Evolutionary conservation across 1,140 invertebrate species (phyloP).

Genomic region (Drosophila biarmipes): DNA sequence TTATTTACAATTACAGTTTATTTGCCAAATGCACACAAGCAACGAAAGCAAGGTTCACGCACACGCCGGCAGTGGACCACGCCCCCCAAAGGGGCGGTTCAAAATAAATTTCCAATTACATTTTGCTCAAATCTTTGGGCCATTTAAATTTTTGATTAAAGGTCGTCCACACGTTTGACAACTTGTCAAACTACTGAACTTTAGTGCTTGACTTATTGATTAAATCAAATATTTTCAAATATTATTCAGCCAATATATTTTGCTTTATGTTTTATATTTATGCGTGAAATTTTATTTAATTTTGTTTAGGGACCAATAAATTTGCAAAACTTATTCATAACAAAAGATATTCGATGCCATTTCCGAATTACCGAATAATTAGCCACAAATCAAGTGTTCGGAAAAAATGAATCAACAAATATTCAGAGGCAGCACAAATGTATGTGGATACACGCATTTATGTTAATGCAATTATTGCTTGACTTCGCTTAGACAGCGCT

Average conservation of each 20-base stretch:
- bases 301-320: too few relatives aligned
- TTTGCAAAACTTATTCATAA: not conserved
- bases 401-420: constrained; percentile 21
- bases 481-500: constrained; percentile 32
- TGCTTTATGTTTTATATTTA: not conserved
- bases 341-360: constrained; percentile 3
- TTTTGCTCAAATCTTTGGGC: constrained; percentile 9
- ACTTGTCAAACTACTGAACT: not conserved
- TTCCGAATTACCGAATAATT: constrained; percentile 13
- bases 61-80: not conserved
- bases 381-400: constrained; percentile 21
- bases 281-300: too few relatives aligned
- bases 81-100: constrained; percentile 5
- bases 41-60: constrained; percentile 10
- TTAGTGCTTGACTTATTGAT: not conserved
- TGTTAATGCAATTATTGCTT: constrained; percentile 43
- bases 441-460: constrained; percentile 1
- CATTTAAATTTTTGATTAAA: constrained; percentile 15
- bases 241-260: not conserved
- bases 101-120: constrained; percentile 27
- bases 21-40: constrained; percentile 52
- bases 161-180: constrained; percentile 13
- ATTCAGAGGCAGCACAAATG: constrained; percentile 4
- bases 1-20: constrained; percentile 82
- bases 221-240: not conserved